phyloP scores from a whole-genome alignment of 2,888 invertebrate genomes.

The Ischnura elegans region DNA sequence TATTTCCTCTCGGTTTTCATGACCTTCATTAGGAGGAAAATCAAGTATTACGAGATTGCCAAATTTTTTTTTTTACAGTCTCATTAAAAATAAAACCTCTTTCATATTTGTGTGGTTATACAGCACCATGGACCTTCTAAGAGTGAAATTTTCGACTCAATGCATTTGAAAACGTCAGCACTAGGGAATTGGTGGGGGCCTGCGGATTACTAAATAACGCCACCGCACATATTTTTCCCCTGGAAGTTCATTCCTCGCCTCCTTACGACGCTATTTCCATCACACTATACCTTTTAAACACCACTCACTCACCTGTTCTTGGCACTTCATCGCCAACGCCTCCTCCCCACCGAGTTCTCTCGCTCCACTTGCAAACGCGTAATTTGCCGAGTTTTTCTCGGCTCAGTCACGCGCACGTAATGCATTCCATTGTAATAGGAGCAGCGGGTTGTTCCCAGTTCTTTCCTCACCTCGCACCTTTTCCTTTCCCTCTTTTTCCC shows the following conservation, averaged over 20 bases:
- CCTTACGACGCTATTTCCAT: background rate
- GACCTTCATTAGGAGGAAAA: no score
- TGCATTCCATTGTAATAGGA: constrained; percentile 1
- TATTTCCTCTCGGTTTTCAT: no score
- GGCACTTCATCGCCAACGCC: background rate
- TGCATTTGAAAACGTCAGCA: no score
- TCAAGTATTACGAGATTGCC: no score
- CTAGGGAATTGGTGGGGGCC: no score
- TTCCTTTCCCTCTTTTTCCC: background rate
- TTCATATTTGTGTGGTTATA: no score
- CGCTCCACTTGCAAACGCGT: background rate
- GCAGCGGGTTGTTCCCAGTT: background rate
- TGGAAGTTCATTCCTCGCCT: background rate
- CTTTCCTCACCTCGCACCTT: background rate
- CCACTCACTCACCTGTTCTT: background rate
- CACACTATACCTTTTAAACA: background rate
- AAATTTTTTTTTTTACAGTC: no score
- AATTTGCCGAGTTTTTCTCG: background rate
- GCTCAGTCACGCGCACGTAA: background rate
- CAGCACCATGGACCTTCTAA: no score
- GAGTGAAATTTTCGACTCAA: no score
- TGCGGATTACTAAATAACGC: no score
- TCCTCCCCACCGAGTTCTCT: background rate
- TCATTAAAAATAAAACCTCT: no score
- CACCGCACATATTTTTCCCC: background rate